Evolutionary conservation across 2,888 invertebrate genomes (phyloP), one percentile per base, ranked within the genome.

Genomic region (Apantesis nais): DNA sequence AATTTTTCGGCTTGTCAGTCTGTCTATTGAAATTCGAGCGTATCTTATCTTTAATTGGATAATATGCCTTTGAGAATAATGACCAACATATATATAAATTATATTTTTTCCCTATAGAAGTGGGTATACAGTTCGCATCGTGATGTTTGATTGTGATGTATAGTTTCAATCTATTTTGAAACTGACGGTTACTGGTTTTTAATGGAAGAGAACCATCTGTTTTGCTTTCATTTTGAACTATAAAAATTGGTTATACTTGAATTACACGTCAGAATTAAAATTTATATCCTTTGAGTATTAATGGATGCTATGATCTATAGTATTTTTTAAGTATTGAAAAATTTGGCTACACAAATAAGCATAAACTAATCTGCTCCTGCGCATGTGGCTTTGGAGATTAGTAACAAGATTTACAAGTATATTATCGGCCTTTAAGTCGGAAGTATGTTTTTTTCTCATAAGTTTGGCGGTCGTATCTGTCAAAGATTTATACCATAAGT

Each of bases 11-110:
- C 89, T 89, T 93, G 93, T 93, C 93, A 92, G 92, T 89, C 85
- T 74, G 87, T 92, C 93, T 88, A 93, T 94, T 92, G 92, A 90
- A 93, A 93, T 87, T 89, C 92, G 93, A 91, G 93, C 94, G 93
- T 93, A 88, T 89, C 93, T 91, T 91, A 94, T 94, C 90, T 88
- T 80, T 93, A 93, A 94, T 94, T 93, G 92, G 90, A 89, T 89
- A 92, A 90, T 90, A 93, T 91, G 75, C 78, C 74, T 74, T 78
- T 75, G 80, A 58, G 82, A 83, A 75, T 83, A 86, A 86, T 84
- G 81, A 85, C 67, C 62, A 82, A 78, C 79, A 77, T 85, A 84
- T 76, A 79, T 83, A 85, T 83, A 83, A 78, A 85, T 85, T 84
- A 80, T 67, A 71, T 83, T 82, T 81, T 78, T 78, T 68, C 70